Evolutionary conservation across 2,113 vertebrate species (phyloP), one percentile per base, ranked within the genome.

Genomic region (Bambusicola thoracicus): DNA sequence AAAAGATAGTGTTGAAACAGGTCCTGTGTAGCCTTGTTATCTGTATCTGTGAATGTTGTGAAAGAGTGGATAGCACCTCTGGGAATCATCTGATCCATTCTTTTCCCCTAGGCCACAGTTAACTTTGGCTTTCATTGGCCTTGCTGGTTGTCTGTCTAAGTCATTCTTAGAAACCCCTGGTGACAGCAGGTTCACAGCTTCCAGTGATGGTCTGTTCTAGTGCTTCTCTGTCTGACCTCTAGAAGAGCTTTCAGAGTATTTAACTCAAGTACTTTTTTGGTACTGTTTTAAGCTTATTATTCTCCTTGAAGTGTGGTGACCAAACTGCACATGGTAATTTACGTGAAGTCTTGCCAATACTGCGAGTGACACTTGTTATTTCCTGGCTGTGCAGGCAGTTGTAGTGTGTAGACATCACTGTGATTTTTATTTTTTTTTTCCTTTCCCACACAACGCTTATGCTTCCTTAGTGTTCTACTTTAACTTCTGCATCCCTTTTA

Each of bases 331-430:
- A 15, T 78, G 73, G 44, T 75, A 17, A 49, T 53, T 83, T n/a
- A 49, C 13, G 5, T 40, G 41, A 66, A 53, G n/a, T 56, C n/a
- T 40, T 62, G 66, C 49, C n/a, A 58, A 55, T 81, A 30, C 20
- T 11, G 7, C 43, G 32, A 62, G 17, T 4, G 44, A 92, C 27
- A 22, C 65, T 72, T 72, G 40, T 48, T 86, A 24, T 16, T 77
- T 89, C 40, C 73, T 92, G 66, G 34, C 86, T 92, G 89, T 78
- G 25, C 46, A 49, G 61, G 30, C 49, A 70, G 22, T 81, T 81
- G 10, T 0, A 0, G 25, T 92, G 38, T 40, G 32, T 18, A 85
- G 81, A 78, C 30, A n/a, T 77, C 10, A 13, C 16, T 65, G n/a
- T 32, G 19, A 41, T 41, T 11, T 18, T 73, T 43, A 41, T 41